Base-by-base conservation (phyloP, 2,888 invertebrate genomes). In the Eristalis pertinax region DNA sequence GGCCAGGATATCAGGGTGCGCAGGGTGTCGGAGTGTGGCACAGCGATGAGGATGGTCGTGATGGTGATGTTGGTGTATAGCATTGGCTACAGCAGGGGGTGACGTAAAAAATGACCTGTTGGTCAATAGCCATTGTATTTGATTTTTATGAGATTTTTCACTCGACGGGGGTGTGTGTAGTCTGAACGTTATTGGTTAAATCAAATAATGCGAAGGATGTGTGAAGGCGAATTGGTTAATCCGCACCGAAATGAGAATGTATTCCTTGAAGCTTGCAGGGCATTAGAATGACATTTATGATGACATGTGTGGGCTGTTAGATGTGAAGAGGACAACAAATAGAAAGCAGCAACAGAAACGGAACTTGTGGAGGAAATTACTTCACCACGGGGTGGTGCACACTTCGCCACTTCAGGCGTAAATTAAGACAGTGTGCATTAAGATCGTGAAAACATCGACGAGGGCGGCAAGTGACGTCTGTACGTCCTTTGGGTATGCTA, bases 81-180 rank as follows among this genome's bases (percentile, higher is more conserved):
- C 29, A 38, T n/a, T 38, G 41, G 50, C 3, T 29, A 22, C 22
- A 43, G 43, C 29, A 38, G 24, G 58, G 41, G 50, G 8, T 29
- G n/a, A 1, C n/a, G n/a, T 24, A 73, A 70, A 63, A 69, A 80
- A 76, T 72, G 73, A 87, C 87, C 87, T 87, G 87, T 87, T 87
- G 87, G 87, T 87, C 76, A 72, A 76, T 60, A 38, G 68, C 60
- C 50, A 58, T 87, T 87, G 79, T 84, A 22, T 69, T 73, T 84
- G 87, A 87, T 79, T 87, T 87, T 84, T 87, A 87, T 87, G 79
- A 80, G 87, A 76, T 84, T 87, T 67, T 84, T 68, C 64, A 76
- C 74, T 73, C 84, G 63, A 76, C 72, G 79, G 87, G 87, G 19
- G 69, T 13, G 24, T 13, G 24, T 13, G 24, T 60, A 60, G 56